phyloP scores from a whole-genome alignment of 2,113 vertebrate species.

The Percopsis transmontana region DNA sequence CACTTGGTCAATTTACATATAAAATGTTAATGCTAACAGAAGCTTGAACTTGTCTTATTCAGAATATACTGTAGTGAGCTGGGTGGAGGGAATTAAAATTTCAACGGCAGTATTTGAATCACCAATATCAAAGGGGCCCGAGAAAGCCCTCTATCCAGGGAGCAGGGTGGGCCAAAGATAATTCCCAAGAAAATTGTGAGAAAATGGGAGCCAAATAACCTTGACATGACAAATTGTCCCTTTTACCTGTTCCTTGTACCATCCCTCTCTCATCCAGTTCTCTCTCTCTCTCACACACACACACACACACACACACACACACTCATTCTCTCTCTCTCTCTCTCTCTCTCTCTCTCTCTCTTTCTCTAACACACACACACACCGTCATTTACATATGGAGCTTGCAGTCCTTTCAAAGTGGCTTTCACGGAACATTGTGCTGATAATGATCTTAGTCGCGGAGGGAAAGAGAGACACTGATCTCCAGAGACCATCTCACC shows the following conservation, averaged over 20 bases:
- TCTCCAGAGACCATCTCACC: constrained; percentile 77
- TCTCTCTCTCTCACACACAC: background rate
- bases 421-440: constrained; percentile 77
- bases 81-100: too few relatives aligned
- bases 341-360: constrained; percentile 5
- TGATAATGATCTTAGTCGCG: constrained; percentile 75
- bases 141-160: background rate
- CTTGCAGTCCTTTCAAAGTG: constrained; percentile 75
- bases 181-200: background rate
- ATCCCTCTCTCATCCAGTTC: constrained; percentile 31
- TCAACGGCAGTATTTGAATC: background rate
- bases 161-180: constrained; percentile 22
- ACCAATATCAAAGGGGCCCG: background rate
- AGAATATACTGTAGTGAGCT: too few relatives aligned
- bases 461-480: constrained; percentile 67
- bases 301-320: constrained; percentile 35
- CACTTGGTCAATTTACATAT: background rate
- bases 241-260: constrained; percentile 62
- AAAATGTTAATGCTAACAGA: background rate
- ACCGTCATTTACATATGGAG: constrained; percentile 74
- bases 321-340: constrained; percentile 32
- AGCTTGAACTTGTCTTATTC: background rate
- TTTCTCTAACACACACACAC: constrained; percentile 31
- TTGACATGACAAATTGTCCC: constrained; percentile 69
- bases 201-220: constrained; percentile 42